These are phyloP conservation scores for Zaprionus obscuricornis DNA, from an alignment of 2,888 invertebrate species.

Conservation along the genomic window DNA sequence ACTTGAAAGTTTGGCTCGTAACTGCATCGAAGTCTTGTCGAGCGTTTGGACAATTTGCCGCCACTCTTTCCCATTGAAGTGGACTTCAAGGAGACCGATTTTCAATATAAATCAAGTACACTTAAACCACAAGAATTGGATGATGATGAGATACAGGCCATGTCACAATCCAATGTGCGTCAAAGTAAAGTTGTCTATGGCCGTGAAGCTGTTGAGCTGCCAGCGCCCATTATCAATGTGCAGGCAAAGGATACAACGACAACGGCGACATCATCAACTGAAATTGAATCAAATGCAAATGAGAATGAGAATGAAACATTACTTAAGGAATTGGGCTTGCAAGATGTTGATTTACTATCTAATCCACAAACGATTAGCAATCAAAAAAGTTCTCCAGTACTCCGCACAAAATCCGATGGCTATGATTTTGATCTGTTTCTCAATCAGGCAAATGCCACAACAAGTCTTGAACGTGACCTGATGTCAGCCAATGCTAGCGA, in stretches of 20 bases:
- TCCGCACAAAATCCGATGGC: constrained; percentile 50
- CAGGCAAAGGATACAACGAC: constrained; percentile 34
- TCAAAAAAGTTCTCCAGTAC: constrained; percentile 61
- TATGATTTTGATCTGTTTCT: constrained; percentile 79
- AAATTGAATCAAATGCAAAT: constrained; percentile 18
- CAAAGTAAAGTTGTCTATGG: constrained; percentile 62
- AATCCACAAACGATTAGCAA: constrained; percentile 69
- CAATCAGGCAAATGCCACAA: constrained; percentile 67
- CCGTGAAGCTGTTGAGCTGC: constrained; percentile 77
- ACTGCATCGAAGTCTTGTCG: constrained; percentile 88
- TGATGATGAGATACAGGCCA: constrained; percentile 74
- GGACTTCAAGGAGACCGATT: constrained; percentile 95
- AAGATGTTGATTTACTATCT: constrained; percentile 83
- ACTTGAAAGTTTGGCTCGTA: constrained; percentile 91
- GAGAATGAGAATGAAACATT: constrained; percentile 79
- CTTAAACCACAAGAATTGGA: constrained; percentile 80
- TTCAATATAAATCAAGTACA: constrained; percentile 89
- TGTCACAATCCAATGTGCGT: constrained; percentile 10
- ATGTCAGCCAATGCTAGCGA: constrained; percentile 78
- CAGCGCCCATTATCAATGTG: constrained; percentile 75
- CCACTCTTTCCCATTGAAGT: constrained; percentile 97
- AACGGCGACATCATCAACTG: not conserved
- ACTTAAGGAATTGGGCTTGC: constrained; percentile 85
- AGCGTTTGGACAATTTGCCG: constrained; percentile 89
- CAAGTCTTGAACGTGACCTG: constrained; percentile 70